Evolutionary conservation across 2,888 invertebrate genomes (phyloP).

Genomic region (Theretra japonica): DNA sequence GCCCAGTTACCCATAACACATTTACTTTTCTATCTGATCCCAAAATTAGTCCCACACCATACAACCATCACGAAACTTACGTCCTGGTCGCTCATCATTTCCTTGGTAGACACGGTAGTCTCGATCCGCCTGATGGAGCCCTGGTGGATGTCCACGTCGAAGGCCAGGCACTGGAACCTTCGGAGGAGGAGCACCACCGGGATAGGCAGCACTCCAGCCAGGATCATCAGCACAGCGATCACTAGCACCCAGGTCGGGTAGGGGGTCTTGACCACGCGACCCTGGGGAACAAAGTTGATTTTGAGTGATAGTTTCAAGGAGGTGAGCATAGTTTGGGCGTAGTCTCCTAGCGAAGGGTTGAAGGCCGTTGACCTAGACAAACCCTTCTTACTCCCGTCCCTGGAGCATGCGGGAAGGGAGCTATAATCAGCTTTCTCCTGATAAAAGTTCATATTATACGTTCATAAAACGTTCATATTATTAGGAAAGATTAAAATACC

Average conservation of each 20-base stretch:
- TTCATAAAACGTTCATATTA: no score
- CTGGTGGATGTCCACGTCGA: constrained; percentile 96
- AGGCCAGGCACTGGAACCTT: constrained; percentile 94
- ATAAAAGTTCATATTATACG: no score
- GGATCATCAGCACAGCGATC: constrained; percentile 90
- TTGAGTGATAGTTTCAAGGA: not conserved
- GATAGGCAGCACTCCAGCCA: constrained; percentile 93
- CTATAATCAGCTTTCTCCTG: no score
- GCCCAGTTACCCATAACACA: no score
- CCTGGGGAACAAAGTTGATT: constrained; percentile 80
- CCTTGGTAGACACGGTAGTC: constrained; percentile 96
- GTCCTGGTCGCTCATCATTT: constrained; percentile 97
- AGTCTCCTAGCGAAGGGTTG: no score
- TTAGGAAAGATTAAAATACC: not conserved
- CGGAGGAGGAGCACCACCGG: constrained; percentile 93
- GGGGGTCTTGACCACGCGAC: constrained; percentile 86
- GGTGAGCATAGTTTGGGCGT: no score
- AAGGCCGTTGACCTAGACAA: no score
- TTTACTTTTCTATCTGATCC: no score
- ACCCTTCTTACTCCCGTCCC: no score
- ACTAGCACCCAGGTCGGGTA: constrained; percentile 94
- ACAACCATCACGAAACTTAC: constrained; percentile 84
- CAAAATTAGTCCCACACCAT: constrained; percentile 7
- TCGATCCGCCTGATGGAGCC: constrained; percentile 96
- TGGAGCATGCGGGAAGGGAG: no score